Conservation (phyloP, 2,888 invertebrate genomes). For the Seira sanloemensis region DNA sequence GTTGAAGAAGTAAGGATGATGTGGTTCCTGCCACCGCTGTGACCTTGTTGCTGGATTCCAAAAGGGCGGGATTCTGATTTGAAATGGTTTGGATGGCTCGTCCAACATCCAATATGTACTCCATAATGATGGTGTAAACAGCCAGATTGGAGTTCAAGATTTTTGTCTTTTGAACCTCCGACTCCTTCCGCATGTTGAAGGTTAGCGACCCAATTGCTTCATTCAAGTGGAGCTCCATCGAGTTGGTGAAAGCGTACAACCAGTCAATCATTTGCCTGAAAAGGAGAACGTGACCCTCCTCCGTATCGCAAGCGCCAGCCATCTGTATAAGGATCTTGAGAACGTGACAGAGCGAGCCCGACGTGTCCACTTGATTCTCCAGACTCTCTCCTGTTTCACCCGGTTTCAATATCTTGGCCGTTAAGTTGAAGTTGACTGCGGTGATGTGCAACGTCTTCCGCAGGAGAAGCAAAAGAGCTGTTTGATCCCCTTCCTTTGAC, state of each 20-base stretch:
- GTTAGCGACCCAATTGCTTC: conserved; percentile 39
- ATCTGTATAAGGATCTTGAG: conserved; percentile 70
- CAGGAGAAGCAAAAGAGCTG: conserved; percentile 20
- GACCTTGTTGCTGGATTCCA: conserved; percentile 24
- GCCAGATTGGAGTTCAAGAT: conserved; percentile 44
- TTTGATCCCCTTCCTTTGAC: conserved; percentile 32
- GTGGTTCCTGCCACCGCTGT: no score
- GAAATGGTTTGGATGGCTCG: conserved; percentile 65
- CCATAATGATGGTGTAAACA: conserved; percentile 66
- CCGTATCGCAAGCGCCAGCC: conserved; percentile 68
- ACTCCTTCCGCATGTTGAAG: conserved; percentile 44
- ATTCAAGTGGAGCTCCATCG: conserved; percentile 61
- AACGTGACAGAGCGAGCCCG: conserved; percentile 62
- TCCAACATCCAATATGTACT: conserved; percentile 73
- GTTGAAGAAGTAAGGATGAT: conserved; percentile 33
- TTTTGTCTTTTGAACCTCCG: conserved; percentile 53
- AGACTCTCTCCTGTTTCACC: background rate
- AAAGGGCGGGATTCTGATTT: conserved; percentile 40
- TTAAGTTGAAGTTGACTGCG: conserved; percentile 57
- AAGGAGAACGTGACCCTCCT: conserved; percentile 68
- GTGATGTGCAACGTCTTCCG: conserved; percentile 63
- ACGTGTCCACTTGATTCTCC: conserved; percentile 47
- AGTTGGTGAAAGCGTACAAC: conserved; percentile 69
- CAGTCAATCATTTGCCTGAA: conserved; percentile 72
- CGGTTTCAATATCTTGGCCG: background rate